Conservation (phyloP, 2,113 vertebrate genomes). For the Nothobranchius furzeri region DNA sequence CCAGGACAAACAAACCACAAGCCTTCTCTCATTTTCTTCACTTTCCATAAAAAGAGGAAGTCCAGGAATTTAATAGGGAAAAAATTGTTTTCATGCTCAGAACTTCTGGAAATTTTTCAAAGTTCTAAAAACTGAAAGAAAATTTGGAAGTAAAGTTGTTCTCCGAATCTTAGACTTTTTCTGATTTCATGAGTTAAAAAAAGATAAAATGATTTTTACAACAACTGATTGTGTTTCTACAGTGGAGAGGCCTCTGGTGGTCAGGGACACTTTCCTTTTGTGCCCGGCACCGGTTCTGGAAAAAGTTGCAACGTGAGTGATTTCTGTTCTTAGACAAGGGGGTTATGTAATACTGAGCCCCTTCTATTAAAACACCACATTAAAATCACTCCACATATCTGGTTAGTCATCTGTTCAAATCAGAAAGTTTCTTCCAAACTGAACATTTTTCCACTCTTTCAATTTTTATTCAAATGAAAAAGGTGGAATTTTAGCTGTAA, state of each 20-base stretch:
- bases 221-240: conserved; percentile 34
- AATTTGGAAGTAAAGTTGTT: conserved; percentile 8
- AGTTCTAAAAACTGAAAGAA: conserved; percentile 6
- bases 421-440: neutral
- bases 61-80: conserved; percentile 56
- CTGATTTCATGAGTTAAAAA: conserved; percentile 2
- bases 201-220: too few relatives aligned
- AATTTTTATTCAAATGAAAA: too few relatives aligned
- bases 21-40: conserved; percentile 47
- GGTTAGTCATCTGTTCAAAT: too few relatives aligned
- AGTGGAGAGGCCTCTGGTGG: conserved; percentile 94
- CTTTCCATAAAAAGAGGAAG: conserved; percentile 68
- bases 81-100: conserved; percentile 26
- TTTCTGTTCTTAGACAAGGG: neutral
- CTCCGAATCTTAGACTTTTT: conserved; percentile 9
- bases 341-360: too few relatives aligned
- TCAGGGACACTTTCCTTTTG: conserved; percentile 92
- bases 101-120: conserved; percentile 2
- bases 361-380: too few relatives aligned
- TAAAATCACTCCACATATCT: too few relatives aligned
- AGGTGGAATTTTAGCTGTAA: too few relatives aligned
- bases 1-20: conserved; percentile 73
- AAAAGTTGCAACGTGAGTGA: conserved; percentile 90
- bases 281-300: conserved; percentile 93
- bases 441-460: neutral